Percentiles rank a stretch among this genome's conserved stretches.
phyloP scores from a whole-genome alignment of 2,888 invertebrate genomes.

The Shargacucullia verbasci region DNA sequence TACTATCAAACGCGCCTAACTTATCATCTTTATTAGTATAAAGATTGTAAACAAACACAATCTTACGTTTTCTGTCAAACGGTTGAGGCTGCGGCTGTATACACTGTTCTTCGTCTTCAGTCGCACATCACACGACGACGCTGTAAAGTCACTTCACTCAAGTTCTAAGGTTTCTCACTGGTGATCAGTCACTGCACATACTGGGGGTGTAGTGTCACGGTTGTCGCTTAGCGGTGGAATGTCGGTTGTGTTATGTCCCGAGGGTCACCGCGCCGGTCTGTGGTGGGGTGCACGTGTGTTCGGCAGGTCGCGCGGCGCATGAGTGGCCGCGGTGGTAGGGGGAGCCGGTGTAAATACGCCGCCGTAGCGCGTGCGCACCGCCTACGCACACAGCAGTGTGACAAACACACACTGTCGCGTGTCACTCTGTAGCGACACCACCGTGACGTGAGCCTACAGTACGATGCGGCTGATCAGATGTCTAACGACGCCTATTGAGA shows the following conservation, averaged over 20 bases:
- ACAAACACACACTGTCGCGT: conserved; percentile 62
- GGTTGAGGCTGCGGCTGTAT: conserved; percentile 85
- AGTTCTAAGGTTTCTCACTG: conserved; percentile 71
- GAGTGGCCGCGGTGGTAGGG: conserved; percentile 87
- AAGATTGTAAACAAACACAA: conserved; percentile 72
- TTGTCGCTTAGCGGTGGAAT: conserved; percentile 66
- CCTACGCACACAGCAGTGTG: conserved; percentile 71
- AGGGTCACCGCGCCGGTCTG: conserved; percentile 72
- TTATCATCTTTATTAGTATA: conserved; percentile 42
- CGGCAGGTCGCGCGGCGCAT: conserved; percentile 85
- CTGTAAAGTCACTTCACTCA: conserved; percentile 80
- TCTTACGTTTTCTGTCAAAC: conserved; percentile 85
- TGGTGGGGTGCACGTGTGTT: conserved; percentile 86
- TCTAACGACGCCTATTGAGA: conserved; percentile 66
- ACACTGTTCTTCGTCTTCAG: conserved; percentile 76
- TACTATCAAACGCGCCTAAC: conserved; percentile 53
- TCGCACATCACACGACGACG: conserved; percentile 82
- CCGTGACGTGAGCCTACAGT: conserved; percentile 57
- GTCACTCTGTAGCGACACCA: conserved; percentile 49
- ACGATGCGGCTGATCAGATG: conserved; percentile 61
- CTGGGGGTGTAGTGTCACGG: conserved; percentile 70
- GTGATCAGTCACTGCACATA: conserved; percentile 82
- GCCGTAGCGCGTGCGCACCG: conserved; percentile 81
- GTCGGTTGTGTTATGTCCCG: conserved; percentile 67
- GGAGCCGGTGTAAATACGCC: conserved; percentile 87